Percentiles rank a stretch among this genome's conserved stretches.
Evolutionary conservation across 2,113 vertebrate species (phyloP).

Genomic region (Saccopteryx leptura): DNA sequence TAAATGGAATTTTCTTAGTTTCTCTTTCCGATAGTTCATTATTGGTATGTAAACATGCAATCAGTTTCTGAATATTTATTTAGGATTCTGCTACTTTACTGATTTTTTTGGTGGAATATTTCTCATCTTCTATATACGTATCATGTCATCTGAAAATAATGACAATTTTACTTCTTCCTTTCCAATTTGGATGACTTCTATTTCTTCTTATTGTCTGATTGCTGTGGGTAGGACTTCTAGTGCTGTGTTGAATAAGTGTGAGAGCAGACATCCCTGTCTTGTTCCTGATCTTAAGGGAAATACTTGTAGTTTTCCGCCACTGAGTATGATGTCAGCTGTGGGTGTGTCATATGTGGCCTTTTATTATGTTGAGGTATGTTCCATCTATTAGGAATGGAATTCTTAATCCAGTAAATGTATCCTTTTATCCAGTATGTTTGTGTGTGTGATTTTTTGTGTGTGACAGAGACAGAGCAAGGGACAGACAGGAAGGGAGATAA

Average conservation of each 20-base stretch:
- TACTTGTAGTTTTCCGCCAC: not conserved
- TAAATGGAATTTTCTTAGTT: not conserved
- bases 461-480: no score
- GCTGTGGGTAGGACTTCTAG: not conserved
- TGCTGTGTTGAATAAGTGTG: not conserved
- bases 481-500: no score
- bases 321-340: not conserved
- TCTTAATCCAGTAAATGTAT: slow-evolving; percentile 75
- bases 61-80: not conserved
- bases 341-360: not conserved
- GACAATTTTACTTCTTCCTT: not conserved
- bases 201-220: not conserved
- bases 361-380: not conserved
- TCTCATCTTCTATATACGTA: not conserved
- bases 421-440: slow-evolving; percentile 67
- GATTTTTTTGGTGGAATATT: not conserved
- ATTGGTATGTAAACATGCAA: not conserved
- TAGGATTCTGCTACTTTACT: not conserved
- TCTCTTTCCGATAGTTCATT: not conserved
- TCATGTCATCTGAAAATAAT: not conserved
- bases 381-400: not conserved
- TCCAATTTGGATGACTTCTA: not conserved
- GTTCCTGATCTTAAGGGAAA: not conserved
- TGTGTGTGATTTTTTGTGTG: no score
- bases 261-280: no score